A percentile compares a stretch with the other conserved stretches of the same genome.
These are phyloP conservation scores for Megalurothrips usitatus DNA, from an alignment of 2,888 invertebrate genomes.

Conservation along the genomic window DNA sequence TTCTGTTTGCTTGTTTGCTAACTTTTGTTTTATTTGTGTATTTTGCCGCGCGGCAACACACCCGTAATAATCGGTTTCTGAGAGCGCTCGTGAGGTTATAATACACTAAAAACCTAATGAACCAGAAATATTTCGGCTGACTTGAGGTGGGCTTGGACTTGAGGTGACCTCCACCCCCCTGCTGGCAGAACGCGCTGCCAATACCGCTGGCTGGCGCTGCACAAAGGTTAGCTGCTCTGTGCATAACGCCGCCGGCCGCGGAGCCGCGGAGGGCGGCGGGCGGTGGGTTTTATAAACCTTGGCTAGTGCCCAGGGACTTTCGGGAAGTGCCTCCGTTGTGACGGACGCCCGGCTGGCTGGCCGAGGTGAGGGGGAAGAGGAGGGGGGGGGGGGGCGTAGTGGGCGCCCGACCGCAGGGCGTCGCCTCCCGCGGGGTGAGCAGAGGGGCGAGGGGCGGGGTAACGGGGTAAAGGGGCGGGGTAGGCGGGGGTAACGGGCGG, in stretches of 20 bases:
- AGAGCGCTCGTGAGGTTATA: no score
- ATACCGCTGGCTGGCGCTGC: not conserved
- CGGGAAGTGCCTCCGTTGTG: slow-evolving; percentile 21
- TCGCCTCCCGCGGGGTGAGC: not conserved
- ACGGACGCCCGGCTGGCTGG: not conserved
- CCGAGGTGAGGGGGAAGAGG: not conserved
- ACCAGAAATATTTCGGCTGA: no score
- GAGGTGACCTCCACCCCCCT: not conserved
- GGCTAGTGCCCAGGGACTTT: not conserved
- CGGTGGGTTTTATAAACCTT: not conserved
- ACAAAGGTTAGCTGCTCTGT: not conserved
- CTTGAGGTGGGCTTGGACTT: no score
- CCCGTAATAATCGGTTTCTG: no score
- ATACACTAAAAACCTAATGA: no score
- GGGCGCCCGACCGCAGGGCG: not conserved
- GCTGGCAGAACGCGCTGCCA: not conserved
- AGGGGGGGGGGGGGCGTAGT: not conserved
- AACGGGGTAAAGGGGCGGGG: not conserved
- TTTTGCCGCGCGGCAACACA: no score
- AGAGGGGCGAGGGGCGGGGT: not conserved
- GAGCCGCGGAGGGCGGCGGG: not conserved
- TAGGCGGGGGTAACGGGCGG: not conserved
- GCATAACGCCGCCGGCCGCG: not conserved
- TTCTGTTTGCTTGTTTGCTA: no score
- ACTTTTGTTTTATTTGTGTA: no score